Percentiles rank a stretch among this genome's conserved stretches.
phyloP scores from a whole-genome alignment of 1,140 invertebrate species.

The Scaptomyza hsui region DNA sequence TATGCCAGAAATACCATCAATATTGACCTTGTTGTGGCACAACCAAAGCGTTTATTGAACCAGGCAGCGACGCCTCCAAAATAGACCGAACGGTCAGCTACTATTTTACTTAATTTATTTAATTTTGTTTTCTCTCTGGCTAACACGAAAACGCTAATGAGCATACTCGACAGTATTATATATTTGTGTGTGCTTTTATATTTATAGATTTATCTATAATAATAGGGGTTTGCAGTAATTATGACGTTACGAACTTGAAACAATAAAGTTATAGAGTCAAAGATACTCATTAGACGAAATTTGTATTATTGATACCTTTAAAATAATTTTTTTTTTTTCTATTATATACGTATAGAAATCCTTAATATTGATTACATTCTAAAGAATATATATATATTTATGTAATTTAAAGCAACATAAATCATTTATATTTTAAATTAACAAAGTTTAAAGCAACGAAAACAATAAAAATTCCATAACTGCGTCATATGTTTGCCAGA shows the following conservation, averaged over 20 bases:
- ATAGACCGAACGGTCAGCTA: background rate
- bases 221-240: slow-evolving; percentile 1
- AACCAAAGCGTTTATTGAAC: slow-evolving; percentile 70
- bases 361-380: too few relatives aligned
- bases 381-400: too few relatives aligned
- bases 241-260: slow-evolving; percentile 24
- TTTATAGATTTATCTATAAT: background rate
- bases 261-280: background rate
- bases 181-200: background rate
- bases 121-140: background rate
- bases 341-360: too few relatives aligned
- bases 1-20: slow-evolving; percentile 44
- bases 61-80: slow-evolving; percentile 35
- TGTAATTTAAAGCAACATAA: too few relatives aligned
- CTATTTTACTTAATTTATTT: background rate
- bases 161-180: background rate
- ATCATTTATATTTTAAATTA: too few relatives aligned
- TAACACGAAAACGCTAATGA: slow-evolving; percentile 41
- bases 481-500: slow-evolving; percentile 1
- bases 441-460: background rate
- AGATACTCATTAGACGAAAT: too few relatives aligned
- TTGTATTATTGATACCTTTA: too few relatives aligned
- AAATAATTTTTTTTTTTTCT: too few relatives aligned
- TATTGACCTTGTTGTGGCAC: slow-evolving; percentile 57
- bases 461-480: background rate